Evolutionary conservation across 2,888 invertebrate genomes (phyloP).

Genomic region (Neuroscelio doddi): DNA sequence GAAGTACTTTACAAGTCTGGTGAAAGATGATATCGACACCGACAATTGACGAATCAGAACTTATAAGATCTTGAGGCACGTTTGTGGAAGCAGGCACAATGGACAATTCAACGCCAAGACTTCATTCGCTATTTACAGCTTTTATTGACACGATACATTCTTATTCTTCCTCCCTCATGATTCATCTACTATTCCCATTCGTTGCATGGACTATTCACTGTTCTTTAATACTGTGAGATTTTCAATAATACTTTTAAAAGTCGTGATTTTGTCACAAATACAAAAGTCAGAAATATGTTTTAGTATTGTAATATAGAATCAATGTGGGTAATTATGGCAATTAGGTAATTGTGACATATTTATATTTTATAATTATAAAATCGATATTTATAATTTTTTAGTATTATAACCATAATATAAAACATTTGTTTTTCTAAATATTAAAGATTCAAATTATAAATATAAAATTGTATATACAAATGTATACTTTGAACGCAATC

Average conservation of each 20-base stretch:
- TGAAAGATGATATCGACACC: constrained; percentile 36
- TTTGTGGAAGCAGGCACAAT: constrained; percentile 53
- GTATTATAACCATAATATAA: no score
- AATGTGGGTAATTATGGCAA: no score
- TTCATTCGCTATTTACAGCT: constrained; percentile 50
- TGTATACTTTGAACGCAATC: no score
- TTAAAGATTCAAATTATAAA: no score
- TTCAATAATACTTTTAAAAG: no score
- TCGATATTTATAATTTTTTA: no score
- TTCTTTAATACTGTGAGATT: no score
- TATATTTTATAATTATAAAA: no score
- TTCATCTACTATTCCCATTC: background rate
- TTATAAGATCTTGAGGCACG: constrained; percentile 47
- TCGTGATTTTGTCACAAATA: no score
- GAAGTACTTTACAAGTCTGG: constrained; percentile 26
- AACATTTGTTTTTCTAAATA: no score
- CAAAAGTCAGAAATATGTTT: background rate
- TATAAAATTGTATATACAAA: no score
- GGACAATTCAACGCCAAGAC: constrained; percentile 36
- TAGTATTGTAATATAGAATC: background rate
- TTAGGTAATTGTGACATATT: no score
- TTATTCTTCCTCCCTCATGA: constrained; percentile 19
- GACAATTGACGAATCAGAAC: constrained; percentile 43
- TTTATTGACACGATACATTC: constrained; percentile 49
- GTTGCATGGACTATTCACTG: background rate